These are phyloP conservation scores for Acronicta aceris DNA, from an alignment of 2,888 invertebrate genomes.

Conservation along the genomic window DNA sequence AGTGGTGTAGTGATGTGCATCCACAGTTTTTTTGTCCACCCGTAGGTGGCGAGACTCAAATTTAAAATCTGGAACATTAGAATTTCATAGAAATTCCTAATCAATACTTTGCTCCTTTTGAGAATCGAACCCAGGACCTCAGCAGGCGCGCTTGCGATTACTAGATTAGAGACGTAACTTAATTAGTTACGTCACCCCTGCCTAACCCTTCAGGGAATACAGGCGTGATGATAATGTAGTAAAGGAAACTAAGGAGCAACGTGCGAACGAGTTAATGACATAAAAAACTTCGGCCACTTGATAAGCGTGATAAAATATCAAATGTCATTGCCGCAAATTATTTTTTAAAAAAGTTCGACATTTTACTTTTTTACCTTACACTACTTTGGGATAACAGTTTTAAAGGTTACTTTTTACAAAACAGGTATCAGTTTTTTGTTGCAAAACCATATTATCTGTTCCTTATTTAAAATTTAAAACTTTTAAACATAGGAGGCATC, in stretches of 20 bases:
- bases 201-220: too few species aligned
- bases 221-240: too few species aligned
- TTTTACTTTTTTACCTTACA: background rate
- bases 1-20: too few species aligned
- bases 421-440: background rate
- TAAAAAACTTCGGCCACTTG: slow-evolving; percentile 15
- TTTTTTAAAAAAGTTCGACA: background rate
- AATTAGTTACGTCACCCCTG: too few species aligned
- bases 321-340: slow-evolving; percentile 10
- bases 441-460: background rate
- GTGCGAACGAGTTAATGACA: slow-evolving; percentile 4
- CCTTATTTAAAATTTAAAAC: background rate
- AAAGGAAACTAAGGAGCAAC: slow-evolving; percentile 2
- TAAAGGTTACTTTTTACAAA: background rate
- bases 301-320: slow-evolving; percentile 24
- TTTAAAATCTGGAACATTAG: too few species aligned
- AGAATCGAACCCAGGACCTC: too few species aligned
- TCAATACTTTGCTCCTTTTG: too few species aligned
- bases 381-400: background rate
- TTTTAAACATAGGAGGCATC: slow-evolving; percentile 21
- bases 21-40: too few species aligned
- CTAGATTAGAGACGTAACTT: too few species aligned
- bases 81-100: too few species aligned
- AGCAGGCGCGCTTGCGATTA: too few species aligned
- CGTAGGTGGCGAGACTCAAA: too few species aligned